Base-by-base conservation (phyloP, 2,888 invertebrate species). In the Escarpia spicata region DNA sequence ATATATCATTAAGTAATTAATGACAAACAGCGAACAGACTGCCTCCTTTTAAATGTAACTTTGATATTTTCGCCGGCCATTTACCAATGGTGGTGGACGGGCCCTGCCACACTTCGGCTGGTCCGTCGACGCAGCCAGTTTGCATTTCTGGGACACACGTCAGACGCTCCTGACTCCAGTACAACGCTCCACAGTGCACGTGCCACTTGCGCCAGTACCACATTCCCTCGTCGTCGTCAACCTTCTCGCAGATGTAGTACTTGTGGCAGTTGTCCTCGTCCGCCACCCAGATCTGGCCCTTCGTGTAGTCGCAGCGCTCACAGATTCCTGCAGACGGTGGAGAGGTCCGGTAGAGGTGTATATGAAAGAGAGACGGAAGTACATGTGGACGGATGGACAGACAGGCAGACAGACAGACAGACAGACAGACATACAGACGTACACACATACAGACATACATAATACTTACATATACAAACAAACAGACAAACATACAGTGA, bases 241-340 rank as follows among this genome's bases (percentile, higher is more conserved):
- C 75, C 75, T 75, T 75, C 75, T 75, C 75, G n/a, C 75, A 75
- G 26, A 75, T 75, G 75, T 75, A 75, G 75, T 75, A 75, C 75
- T 75, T 75, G 75, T 75, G 75, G 19, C 75, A 75, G 75, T 75
- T 75, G 3, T 75, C 75, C 26, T 6, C 75, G 75, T 75, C 75
- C 6, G 75, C 15, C n/a, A 75, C 75, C 75, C 75, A 75, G 19
- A 75, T 75, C 75, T 75, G 75, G 6, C 75, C 75, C 26, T 75
- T 75, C 26, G 75, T 75, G 75, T 75, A 75, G 75, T 75, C 75
- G 75, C 75, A 75, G 75, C 75, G 75, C 75, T 75, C 75, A 26
- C 75, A 75, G 75, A 75, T 75, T 3, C 75, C 75, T 75, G 75
- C 75, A 75, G 2, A 3, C 12, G 52, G 52, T 1, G 9, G 52